A percentile compares a stretch with the other conserved stretches of the same genome.
Evolutionary conservation across 2,797 vertebrate species (phyloP).

Genomic region (Diplodus sargus): DNA sequence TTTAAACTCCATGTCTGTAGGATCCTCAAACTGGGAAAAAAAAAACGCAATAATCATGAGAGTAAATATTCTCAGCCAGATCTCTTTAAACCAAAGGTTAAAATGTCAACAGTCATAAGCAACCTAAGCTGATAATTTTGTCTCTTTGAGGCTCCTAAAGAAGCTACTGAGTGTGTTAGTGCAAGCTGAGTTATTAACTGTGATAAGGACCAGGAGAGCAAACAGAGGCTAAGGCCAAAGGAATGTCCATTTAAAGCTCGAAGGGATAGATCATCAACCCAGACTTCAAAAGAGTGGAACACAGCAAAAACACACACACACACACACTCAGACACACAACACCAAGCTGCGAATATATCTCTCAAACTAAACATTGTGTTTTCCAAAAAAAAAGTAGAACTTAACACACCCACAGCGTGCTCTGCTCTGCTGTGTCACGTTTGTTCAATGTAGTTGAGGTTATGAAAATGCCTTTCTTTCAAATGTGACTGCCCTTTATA

Average conservation of each 20-base stretch:
- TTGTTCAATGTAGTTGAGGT: background rate
- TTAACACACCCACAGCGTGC: background rate
- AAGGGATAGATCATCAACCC: slow-evolving; percentile 55
- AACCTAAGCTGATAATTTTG: slow-evolving; percentile 46
- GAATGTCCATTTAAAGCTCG: slow-evolving; percentile 60
- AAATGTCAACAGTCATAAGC: slow-evolving; percentile 25
- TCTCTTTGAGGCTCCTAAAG: slow-evolving; percentile 42
- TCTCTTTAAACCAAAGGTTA: slow-evolving; percentile 27
- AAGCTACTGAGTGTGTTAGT: slow-evolving; percentile 64
- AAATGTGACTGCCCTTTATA: background rate
- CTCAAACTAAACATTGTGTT: slow-evolving; percentile 25
- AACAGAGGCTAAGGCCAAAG: slow-evolving; percentile 66
- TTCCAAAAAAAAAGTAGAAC: background rate
- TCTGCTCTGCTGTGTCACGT: background rate
- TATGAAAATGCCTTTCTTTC: background rate
- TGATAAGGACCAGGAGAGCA: slow-evolving; percentile 72
- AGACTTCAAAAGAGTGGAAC: slow-evolving; percentile 59
- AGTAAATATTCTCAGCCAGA: background rate
- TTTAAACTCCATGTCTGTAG: background rate
- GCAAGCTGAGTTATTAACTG: slow-evolving; percentile 67
- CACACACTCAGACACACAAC: slow-evolving; percentile 2
- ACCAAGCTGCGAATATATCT: slow-evolving; percentile 23
- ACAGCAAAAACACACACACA: background rate
- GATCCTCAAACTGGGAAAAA: background rate
- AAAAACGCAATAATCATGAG: background rate